These are phyloP conservation scores for Chauna torquata DNA, from an alignment of 2,113 vertebrate genomes.

Conservation along the genomic window DNA sequence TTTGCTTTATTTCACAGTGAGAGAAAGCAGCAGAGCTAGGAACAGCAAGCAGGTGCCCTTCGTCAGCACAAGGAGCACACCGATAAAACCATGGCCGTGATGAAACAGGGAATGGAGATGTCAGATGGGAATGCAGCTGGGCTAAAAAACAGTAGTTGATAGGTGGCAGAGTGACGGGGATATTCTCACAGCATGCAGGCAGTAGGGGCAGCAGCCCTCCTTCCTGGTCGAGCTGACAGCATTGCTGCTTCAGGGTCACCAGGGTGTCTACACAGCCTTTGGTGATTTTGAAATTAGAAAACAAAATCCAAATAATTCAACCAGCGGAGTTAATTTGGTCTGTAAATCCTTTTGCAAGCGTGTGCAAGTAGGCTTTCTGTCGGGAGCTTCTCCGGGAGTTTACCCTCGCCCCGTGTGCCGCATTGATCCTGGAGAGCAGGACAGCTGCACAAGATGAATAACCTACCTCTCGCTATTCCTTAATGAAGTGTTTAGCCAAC, in stretches of 20 bases:
- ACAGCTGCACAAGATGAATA: background rate
- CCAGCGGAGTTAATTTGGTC: background rate
- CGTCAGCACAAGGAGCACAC: background rate
- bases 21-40: background rate
- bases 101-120: background rate
- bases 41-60: background rate
- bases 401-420: background rate
- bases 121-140: background rate
- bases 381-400: background rate
- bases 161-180: background rate
- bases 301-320: background rate
- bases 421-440: background rate
- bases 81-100: background rate
- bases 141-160: background rate
- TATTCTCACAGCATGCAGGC: background rate
- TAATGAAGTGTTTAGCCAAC: background rate
- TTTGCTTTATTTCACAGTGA: background rate
- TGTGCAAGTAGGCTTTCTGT: background rate
- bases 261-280: background rate
- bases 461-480: background rate
- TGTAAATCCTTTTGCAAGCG: background rate
- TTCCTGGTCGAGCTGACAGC: background rate
- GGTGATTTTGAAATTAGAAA: background rate
- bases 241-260: background rate
- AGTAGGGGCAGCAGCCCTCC: background rate